Evolutionary conservation across 2,113 vertebrate species (phyloP).

Genomic region (Dryoscopus gambensis): DNA sequence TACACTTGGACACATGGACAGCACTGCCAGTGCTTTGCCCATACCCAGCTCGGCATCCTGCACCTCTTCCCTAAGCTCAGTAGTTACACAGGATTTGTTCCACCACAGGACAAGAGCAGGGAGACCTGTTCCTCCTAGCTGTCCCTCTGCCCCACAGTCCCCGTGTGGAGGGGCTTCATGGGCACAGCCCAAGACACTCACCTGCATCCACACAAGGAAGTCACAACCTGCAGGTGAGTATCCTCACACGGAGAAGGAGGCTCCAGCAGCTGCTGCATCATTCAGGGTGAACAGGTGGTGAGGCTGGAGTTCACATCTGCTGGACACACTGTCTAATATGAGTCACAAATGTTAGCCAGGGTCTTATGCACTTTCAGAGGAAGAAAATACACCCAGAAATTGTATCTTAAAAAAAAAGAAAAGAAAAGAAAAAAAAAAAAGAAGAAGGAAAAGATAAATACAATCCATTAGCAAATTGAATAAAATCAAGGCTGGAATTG

Average conservation of each 20-base stretch:
- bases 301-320: background rate
- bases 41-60: rapidly evolving
- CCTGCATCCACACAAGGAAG: background rate
- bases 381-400: background rate
- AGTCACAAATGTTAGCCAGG: background rate
- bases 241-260: background rate
- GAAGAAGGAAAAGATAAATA: background rate
- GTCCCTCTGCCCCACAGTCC: no score
- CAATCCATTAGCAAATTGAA: background rate
- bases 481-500: background rate
- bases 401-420: background rate
- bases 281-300: background rate
- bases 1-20: rapidly evolving
- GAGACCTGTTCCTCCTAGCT: background rate
- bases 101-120: background rate
- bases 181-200: rapidly evolving
- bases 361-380: background rate
- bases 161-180: background rate
- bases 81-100: background rate
- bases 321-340: background rate
- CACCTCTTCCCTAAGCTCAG: background rate
- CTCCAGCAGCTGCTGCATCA: background rate
- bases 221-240: background rate
- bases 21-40: rapidly evolving
- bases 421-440: background rate